Percentiles rank a stretch among this genome's conserved stretches.
These are phyloP conservation scores for Saimiri boliviensis DNA, from an alignment of 2,113 vertebrate species.

Conservation along the genomic window DNA sequence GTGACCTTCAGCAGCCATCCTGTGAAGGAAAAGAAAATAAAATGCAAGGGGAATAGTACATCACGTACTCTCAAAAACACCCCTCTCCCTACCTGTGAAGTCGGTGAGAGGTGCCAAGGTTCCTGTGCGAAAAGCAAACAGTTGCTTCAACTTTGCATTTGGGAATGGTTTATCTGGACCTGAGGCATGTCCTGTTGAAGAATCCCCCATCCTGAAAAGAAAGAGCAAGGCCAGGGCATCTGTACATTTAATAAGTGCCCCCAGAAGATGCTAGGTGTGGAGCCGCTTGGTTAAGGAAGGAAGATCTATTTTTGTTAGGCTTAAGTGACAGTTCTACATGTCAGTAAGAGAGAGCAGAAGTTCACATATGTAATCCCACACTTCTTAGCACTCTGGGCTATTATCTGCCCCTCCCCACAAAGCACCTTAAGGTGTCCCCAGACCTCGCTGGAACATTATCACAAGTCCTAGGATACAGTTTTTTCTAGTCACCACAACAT, in stretches of 20 bases:
- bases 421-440: background rate
- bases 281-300: background rate
- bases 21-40: background rate
- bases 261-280: background rate
- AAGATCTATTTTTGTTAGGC: background rate
- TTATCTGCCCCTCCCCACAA: background rate
- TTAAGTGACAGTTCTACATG: background rate
- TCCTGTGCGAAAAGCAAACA: background rate
- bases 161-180: background rate
- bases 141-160: background rate
- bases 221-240: background rate
- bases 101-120: background rate
- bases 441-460: background rate
- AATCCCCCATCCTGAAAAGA: background rate
- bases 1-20: background rate
- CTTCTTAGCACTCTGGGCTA: background rate
- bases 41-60: background rate
- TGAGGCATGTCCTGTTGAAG: background rate
- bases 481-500: background rate
- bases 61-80: background rate
- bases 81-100: background rate
- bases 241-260: background rate
- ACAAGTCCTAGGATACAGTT: background rate
- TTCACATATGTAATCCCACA: background rate
- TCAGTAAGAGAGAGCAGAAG: background rate